Evolutionary conservation across 1,140 invertebrate species (phyloP).

Genomic region (Lordiphosa collinella): DNA sequence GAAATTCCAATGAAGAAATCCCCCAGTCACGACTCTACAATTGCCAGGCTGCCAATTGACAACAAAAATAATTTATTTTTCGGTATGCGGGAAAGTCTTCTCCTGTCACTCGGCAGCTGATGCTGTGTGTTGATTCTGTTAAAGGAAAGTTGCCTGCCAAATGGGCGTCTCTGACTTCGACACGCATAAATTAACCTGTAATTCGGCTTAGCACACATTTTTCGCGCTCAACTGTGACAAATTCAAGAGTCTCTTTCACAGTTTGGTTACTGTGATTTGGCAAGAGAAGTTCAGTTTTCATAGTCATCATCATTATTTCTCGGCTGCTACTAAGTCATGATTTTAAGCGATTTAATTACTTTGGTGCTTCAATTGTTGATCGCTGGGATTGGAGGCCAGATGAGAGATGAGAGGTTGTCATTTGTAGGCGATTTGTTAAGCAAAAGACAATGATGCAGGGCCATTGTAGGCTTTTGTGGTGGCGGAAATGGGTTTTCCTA

Average conservation of each 20-base stretch:
- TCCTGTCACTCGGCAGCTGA: slow-evolving; percentile 1
- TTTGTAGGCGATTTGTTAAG: too few relatives aligned
- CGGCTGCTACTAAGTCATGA: too few relatives aligned
- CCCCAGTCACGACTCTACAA: slow-evolving; percentile 1
- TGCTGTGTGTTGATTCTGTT: slow-evolving; percentile 8
- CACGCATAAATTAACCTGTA: slow-evolving; percentile 1
- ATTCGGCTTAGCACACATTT: not conserved
- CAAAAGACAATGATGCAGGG: too few relatives aligned
- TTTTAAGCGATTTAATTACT: too few relatives aligned
- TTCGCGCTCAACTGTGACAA: too few relatives aligned
- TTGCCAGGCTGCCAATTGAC: slow-evolving; percentile 9
- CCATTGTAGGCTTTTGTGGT: too few relatives aligned
- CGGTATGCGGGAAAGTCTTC: slow-evolving; percentile 7
- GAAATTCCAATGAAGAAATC: slow-evolving; percentile 20
- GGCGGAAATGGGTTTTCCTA: too few relatives aligned
- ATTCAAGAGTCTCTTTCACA: not conserved
- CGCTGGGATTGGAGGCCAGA: too few relatives aligned
- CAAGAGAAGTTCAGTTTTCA: too few relatives aligned
- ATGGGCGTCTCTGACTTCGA: slow-evolving; percentile 1
- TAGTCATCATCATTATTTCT: too few relatives aligned
- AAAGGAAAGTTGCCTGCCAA: not conserved
- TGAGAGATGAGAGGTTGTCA: too few relatives aligned
- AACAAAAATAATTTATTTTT: slow-evolving; percentile 21
- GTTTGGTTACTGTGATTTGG: not conserved
- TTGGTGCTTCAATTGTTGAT: too few relatives aligned